phyloP scores from a whole-genome alignment of 2,113 vertebrate genomes.

The Acanthochromis polyacanthus region DNA sequence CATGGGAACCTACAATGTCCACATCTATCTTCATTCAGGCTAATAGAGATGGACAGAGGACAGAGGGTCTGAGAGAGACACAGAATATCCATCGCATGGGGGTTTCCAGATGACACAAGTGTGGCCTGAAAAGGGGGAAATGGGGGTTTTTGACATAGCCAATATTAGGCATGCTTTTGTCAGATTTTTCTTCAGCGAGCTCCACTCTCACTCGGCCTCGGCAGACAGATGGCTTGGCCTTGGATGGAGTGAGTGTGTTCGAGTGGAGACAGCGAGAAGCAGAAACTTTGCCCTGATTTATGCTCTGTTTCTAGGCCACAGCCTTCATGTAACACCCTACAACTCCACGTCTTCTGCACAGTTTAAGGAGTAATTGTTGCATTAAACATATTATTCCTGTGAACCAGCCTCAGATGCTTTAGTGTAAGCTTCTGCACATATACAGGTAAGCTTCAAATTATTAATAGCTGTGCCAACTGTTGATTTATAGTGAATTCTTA shows the following conservation, averaged over 20 bases:
- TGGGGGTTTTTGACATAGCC: constrained; percentile 41
- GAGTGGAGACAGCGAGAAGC: constrained; percentile 45
- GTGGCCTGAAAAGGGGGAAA: constrained; percentile 11
- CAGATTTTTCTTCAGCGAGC: constrained; percentile 25
- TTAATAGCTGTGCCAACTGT: too few relatives aligned
- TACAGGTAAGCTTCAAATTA: too few relatives aligned
- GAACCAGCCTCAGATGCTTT: constrained; percentile 1
- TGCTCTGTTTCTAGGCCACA: constrained; percentile 59
- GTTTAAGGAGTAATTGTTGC: constrained; percentile 33
- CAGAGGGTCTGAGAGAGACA: constrained; percentile 39
- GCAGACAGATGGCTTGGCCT: constrained; percentile 63
- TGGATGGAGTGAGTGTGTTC: constrained; percentile 63
- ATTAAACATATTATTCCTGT: neutral
- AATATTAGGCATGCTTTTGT: constrained; percentile 36
- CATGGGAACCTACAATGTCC: constrained; percentile 36
- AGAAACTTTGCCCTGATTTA: constrained; percentile 71
- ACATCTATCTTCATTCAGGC: constrained; percentile 76
- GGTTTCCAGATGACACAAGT: constrained; percentile 14
- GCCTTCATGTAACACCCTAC: constrained; percentile 60
- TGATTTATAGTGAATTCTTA: too few relatives aligned
- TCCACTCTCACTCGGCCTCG: constrained; percentile 31
- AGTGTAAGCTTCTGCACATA: neutral
- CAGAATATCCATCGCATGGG: constrained; percentile 39
- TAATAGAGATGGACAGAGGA: constrained; percentile 62
- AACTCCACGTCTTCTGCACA: constrained; percentile 31